Evolutionary conservation across 2,888 invertebrate genomes (phyloP), one percentile per base, ranked within the genome.

Genomic region (Pachliopta kotzebuea): DNA sequence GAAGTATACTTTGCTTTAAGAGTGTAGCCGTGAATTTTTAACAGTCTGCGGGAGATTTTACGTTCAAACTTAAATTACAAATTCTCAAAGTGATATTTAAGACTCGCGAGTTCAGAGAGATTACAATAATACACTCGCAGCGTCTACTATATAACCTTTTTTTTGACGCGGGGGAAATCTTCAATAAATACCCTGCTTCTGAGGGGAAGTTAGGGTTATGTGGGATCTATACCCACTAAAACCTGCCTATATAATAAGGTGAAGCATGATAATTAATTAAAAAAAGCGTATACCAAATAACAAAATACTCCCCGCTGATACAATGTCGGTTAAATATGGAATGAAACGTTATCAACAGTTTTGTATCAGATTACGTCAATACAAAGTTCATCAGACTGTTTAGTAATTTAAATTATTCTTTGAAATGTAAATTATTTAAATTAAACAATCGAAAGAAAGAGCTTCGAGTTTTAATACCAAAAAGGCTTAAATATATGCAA

Each of bases 21-120:
- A 71, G 74, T 70, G 70, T 66, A 70, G 74, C 77, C 77, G 74
- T 84, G 82, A 84, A 84, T 83, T 84, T 84, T 83, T 83, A 64
- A 64, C 60, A 64, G 80, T 81, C 79, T 75, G 70, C 71, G 72
- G 76, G 77, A 78, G 78, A 79, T 83, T 85, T 86, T 85, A 87
- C 79, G 84, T 81, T 75, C 80, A 83, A 87, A 87, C 85, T 87
- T 86, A 85, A 85, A 86, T 85, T 85, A 83, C 81, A 79, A 81
- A 82, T 78, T 80, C 81, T 74, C 67, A 74, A 75, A 80, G 77
- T 80, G 81, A 78, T 76, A 77, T 79, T 81, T 80, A 78, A 76
- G 77, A 76, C 11, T n/a, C 21, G n/a, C 23, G 21, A 21, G 50
- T 20, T n/a, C 11, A 21, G 50, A 52, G 50, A 21, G 21, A 52